Evolutionary conservation across 2,113 vertebrate genomes (phyloP).

Genomic region (Lathamus discolor): DNA sequence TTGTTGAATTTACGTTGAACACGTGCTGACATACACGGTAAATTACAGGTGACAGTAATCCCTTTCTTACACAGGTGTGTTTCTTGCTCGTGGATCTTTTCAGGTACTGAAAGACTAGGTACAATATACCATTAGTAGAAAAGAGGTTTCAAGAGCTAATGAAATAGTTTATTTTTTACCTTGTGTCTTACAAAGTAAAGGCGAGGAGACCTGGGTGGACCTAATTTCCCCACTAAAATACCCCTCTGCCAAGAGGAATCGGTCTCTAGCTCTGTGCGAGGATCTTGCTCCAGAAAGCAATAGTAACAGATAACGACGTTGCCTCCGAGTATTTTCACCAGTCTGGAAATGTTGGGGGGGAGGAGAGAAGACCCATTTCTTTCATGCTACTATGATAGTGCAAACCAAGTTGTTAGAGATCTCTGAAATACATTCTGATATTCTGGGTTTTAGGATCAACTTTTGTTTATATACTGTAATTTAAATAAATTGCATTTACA

Average conservation of each 20-base stretch:
- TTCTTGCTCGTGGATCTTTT: slow-evolving; percentile 27
- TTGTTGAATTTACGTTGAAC: not conserved
- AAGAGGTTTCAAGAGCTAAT: slow-evolving; percentile 37
- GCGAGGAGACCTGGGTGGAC: slow-evolving; percentile 35
- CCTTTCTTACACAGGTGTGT: slow-evolving; percentile 37
- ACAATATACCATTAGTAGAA: not conserved
- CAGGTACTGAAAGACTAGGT: slow-evolving; percentile 22
- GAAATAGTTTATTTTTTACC: slow-evolving; percentile 17
- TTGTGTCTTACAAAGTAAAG: slow-evolving; percentile 28
- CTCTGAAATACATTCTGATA: slow-evolving; percentile 55
- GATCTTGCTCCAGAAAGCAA: slow-evolving; percentile 69
- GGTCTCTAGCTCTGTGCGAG: slow-evolving; percentile 30
- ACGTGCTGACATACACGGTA: not conserved
- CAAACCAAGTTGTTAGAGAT: slow-evolving; percentile 63
- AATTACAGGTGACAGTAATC: not conserved
- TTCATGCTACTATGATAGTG: slow-evolving; percentile 61
- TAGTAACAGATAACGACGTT: slow-evolving; percentile 54
- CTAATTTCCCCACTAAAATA: not conserved
- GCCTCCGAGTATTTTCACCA: slow-evolving; percentile 20
- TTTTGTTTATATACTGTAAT: slow-evolving; percentile 87
- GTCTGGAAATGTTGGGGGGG: slow-evolving; percentile 30
- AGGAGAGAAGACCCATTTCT: slow-evolving; percentile 56
- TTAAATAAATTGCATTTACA: slow-evolving; percentile 81
- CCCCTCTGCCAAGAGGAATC: slow-evolving; percentile 13
- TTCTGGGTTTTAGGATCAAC: slow-evolving; percentile 79